These are phyloP conservation scores for Palythoa caribaeorum DNA, from an alignment of 92 coral and sea anemone genomes.

Conservation along the genomic window DNA sequence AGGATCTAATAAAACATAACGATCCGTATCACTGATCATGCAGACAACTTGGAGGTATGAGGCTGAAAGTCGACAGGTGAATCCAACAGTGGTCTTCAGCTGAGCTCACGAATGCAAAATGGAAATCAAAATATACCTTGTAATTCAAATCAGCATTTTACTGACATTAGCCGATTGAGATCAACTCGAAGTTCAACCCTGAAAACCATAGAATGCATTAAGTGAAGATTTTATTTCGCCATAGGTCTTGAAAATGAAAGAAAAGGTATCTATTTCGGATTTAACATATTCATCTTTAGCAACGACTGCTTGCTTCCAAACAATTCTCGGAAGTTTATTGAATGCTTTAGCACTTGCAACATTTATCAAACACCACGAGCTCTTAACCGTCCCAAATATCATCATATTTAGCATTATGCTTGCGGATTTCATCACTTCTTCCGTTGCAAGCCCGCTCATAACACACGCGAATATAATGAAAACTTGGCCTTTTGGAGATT, in stretches of 20 bases:
- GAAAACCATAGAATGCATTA: too few species aligned
- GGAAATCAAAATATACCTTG: too few species aligned
- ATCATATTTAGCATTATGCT: conserved; percentile 73
- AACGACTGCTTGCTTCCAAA: not conserved
- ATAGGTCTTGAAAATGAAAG: not conserved
- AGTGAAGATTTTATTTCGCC: not conserved
- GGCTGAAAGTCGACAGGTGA: too few species aligned
- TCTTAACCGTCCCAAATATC: conserved; percentile 54
- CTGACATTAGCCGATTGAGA: too few species aligned
- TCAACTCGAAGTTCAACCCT: too few species aligned
- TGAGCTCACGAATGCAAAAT: too few species aligned
- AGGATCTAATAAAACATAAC: too few species aligned
- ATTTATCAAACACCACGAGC: conserved; percentile 52
- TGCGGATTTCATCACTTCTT: conserved; percentile 73
- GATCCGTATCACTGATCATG: too few species aligned
- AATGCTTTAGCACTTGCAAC: conserved; percentile 43
- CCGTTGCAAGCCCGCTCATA: conserved; percentile 66
- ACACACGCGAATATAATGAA: conserved; percentile 58
- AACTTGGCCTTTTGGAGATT: conserved; percentile 52
- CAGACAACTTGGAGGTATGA: too few species aligned
- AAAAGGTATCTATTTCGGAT: not conserved
- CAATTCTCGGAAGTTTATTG: not conserved
- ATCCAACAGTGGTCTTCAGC: too few species aligned
- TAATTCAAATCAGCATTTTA: too few species aligned
- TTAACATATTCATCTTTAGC: not conserved